phyloP scores from a whole-genome alignment of 2,113 vertebrate genomes.

The Neotoma lepida region DNA sequence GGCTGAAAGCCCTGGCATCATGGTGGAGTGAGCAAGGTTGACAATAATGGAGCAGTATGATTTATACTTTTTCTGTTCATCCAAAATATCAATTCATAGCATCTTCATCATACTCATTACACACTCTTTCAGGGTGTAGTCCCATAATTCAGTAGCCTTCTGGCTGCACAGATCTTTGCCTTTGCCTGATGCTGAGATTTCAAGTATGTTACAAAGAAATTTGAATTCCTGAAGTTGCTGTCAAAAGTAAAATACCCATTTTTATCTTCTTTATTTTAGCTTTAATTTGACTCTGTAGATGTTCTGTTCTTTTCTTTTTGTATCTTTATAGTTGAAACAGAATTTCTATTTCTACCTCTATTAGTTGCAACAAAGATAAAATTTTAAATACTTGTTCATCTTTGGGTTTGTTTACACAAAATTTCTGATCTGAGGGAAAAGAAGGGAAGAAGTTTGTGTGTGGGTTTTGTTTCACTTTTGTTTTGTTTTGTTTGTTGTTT shows the following conservation, averaged over 20 bases:
- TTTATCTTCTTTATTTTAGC: background rate
- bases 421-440: background rate
- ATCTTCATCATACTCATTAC: background rate
- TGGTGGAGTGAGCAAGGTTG: background rate
- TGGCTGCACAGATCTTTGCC: background rate
- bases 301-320: background rate
- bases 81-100: background rate
- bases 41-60: background rate
- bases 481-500: background rate
- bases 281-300: background rate
- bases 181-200: constrained; percentile 27
- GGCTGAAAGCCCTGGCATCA: background rate
- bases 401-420: background rate
- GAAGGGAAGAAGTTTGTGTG: background rate
- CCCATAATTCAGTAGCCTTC: background rate
- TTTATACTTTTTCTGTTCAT: background rate
- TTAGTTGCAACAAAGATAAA: background rate
- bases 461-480: background rate
- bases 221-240: background rate
- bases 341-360: background rate
- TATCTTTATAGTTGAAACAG: background rate
- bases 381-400: background rate
- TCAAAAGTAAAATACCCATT: background rate
- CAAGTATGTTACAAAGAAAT: background rate
- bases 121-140: background rate